Evolutionary conservation across 2,888 invertebrate species (phyloP), one percentile per base, ranked within the genome.

Genomic region (Macrosoma leucophasiata): DNA sequence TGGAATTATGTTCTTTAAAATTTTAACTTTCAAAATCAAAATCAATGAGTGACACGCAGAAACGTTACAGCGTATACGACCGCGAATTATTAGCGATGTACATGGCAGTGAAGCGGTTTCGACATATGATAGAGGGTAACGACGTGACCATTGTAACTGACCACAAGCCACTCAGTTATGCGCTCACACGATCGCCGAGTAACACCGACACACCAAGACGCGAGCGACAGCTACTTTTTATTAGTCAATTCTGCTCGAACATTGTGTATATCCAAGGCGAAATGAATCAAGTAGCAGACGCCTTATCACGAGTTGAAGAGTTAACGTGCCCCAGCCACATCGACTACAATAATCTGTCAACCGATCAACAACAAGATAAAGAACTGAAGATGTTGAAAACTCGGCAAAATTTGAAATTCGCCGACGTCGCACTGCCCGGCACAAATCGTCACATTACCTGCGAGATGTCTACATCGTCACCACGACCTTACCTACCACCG

Each of bases 391-490:
- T n/a, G 9, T 20, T 20, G 8, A 20, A 20, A 9, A n/a, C 20
- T n/a, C 20, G 9, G 9, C 3, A 8, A 20, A 20, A 20, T 20
- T 9, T 20, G n/a, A 20, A 20, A 3, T 20, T 20, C 9, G 4
- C n/a, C 20, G 20, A 20, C 8, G 9, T 20, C 8, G 9, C 20
- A 20, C 20, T 20, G 20, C 20, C 20, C 20, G 20, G 20, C 20
- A 8, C n/a, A n/a, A n/a, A n/a, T n/a, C n/a, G n/a, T n/a, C n/a
- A n/a, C n/a, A n/a, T n/a, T n/a, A n/a, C n/a, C 8, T 32, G 32
- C 13, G 33, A 38, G 21, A 19, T 18, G 4, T 33, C 38, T 3
- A 29, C 21, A 3, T 2, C 17, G 4, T 17, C 18, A 4, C 17
- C 11, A 1, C 13, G 33, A 15, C 33, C 33, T 2, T 30, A 25